Evolutionary conservation across 2,113 vertebrate genomes (phyloP).

Genomic region (Philantomba maxwellii): DNA sequence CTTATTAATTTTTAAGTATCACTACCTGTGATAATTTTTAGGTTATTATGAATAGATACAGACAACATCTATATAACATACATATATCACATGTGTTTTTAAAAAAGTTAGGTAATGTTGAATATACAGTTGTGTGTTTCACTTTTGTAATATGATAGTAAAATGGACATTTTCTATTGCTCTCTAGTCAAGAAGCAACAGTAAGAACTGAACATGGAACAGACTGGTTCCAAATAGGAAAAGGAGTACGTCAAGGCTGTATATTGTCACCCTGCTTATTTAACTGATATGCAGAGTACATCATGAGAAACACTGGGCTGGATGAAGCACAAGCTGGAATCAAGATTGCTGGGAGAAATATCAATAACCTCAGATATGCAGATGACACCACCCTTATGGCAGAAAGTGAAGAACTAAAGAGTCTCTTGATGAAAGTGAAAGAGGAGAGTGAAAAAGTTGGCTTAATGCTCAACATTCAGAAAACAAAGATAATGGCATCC

Average conservation of each 20-base stretch:
- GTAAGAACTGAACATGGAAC: too few species aligned
- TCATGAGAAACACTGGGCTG: too few species aligned
- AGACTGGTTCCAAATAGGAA: too few species aligned
- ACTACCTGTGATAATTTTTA: background rate
- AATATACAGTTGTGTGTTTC: background rate
- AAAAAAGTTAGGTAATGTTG: background rate
- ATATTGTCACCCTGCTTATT: too few species aligned
- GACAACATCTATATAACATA: background rate
- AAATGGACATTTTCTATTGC: background rate
- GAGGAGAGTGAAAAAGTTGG: background rate
- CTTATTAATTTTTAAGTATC: background rate
- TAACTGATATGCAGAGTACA: too few species aligned
- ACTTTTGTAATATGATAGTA: background rate
- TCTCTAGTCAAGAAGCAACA: background rate
- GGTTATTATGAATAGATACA: background rate
- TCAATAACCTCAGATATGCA: background rate
- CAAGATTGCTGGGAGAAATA: too few species aligned
- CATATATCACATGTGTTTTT: background rate
- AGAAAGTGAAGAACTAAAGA: background rate
- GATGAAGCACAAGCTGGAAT: too few species aligned
- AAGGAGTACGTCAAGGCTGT: too few species aligned
- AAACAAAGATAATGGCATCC: background rate
- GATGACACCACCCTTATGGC: background rate
- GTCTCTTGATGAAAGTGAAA: background rate
- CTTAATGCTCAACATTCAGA: background rate